A percentile compares a stretch with the other conserved stretches of the same genome.
Conservation (phyloP, 2,888 invertebrate genomes). For the Cybosia mesomella region DNA sequence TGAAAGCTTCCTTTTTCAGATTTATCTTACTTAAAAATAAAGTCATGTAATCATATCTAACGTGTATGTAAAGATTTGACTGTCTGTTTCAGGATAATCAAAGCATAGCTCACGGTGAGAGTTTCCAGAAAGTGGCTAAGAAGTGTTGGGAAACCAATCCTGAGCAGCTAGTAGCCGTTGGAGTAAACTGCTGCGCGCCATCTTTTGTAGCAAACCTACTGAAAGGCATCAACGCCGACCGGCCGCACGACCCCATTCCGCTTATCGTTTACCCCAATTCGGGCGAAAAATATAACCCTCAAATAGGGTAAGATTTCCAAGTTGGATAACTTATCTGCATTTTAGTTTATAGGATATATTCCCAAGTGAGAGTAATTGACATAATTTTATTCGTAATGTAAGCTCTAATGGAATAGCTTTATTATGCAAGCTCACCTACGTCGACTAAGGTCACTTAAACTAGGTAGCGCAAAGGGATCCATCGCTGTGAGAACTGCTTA, state of each 20-base stretch:
- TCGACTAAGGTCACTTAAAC: neutral
- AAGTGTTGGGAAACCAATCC: slow-evolving; percentile 91
- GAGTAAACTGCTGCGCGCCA: slow-evolving; percentile 94
- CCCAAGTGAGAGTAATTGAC: slow-evolving; percentile 46
- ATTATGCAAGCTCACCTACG: slow-evolving; percentile 16
- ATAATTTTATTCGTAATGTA: slow-evolving; percentile 33
- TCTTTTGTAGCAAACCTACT: slow-evolving; percentile 76
- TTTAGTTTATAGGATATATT: slow-evolving; percentile 37
- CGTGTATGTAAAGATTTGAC: neutral
- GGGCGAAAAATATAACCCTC: slow-evolving; percentile 92
- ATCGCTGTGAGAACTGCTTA: slow-evolving; percentile 9
- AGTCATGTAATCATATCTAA: neutral
- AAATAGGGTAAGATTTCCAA: slow-evolving; percentile 87
- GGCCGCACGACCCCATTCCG: slow-evolving; percentile 87
- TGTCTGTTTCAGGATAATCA: slow-evolving; percentile 73
- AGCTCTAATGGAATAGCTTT: slow-evolving; percentile 24
- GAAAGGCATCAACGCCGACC: slow-evolving; percentile 82
- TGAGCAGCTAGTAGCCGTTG: slow-evolving; percentile 92
- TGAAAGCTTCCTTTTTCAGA: neutral
- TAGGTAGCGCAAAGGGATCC: slow-evolving; percentile 7
- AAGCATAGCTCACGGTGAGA: slow-evolving; percentile 93
- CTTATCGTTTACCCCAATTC: slow-evolving; percentile 97
- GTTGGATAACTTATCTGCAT: slow-evolving; percentile 46
- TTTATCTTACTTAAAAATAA: neutral
- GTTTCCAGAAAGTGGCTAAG: slow-evolving; percentile 90